A percentile compares a stretch with the other conserved stretches of the same genome.
Evolutionary conservation across 2,888 invertebrate genomes (phyloP).

Genomic region (Calameuta idolon): DNA sequence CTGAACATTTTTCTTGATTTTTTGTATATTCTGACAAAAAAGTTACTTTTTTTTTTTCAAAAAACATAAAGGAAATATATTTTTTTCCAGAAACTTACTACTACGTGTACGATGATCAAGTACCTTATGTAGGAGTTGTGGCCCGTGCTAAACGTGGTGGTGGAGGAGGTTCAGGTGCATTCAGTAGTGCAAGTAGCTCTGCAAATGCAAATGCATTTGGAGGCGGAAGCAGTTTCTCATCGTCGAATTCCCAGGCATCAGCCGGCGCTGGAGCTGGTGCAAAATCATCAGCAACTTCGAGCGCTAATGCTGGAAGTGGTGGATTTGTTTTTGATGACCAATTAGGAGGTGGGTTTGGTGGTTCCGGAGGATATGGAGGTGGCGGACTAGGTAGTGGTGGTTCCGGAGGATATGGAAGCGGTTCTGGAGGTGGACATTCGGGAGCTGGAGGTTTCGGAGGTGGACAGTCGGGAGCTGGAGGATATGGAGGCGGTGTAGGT

Average conservation of each 20-base stretch:
- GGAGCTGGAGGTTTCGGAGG: constrained; percentile 12
- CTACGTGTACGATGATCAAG: constrained; percentile 6
- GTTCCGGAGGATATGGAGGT: background rate
- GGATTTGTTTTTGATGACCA: constrained; percentile 21
- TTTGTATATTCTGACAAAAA: background rate
- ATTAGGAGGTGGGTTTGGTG: constrained; percentile 12
- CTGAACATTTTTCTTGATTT: background rate
- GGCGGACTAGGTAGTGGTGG: constrained; percentile 34
- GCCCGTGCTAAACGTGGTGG: constrained; percentile 20
- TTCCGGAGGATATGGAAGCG: constrained; percentile 20
- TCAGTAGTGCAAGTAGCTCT: constrained; percentile 33
- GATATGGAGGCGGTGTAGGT: constrained; percentile 14
- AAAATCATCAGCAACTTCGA: constrained; percentile 19
- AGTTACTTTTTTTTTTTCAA: background rate
- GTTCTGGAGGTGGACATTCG: constrained; percentile 10
- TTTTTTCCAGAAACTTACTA: constrained; percentile 2
- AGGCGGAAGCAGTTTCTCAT: constrained; percentile 42
- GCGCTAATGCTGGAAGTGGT: constrained; percentile 21
- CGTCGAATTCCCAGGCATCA: constrained; percentile 56
- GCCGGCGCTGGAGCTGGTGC: constrained; percentile 49
- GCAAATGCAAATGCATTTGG: constrained; percentile 36
- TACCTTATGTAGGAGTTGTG: background rate
- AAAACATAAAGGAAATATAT: background rate
- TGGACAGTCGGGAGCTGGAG: constrained; percentile 5
- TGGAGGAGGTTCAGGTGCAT: constrained; percentile 16